Evolutionary conservation across 2,888 invertebrate species (phyloP).

Genomic region (Himalopsyche anomala): DNA sequence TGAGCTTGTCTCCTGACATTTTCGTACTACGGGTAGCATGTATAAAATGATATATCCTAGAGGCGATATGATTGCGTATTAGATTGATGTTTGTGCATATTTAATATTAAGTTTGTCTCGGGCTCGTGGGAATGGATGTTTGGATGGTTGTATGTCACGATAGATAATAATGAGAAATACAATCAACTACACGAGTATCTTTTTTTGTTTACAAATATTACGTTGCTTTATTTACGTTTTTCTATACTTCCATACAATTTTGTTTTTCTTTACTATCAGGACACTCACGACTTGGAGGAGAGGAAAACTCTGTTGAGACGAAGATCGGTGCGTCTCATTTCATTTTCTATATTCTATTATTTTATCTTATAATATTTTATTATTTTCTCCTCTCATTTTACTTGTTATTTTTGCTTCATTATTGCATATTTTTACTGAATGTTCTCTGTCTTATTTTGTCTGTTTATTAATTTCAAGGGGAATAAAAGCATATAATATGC

Average conservation of each 20-base stretch:
- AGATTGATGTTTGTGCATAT: too few relatives aligned
- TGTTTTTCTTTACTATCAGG: slow-evolving; percentile 56
- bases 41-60: too few relatives aligned
- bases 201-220: slow-evolving; percentile 24
- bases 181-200: background rate
- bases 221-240: slow-evolving; percentile 49
- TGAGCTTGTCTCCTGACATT: too few relatives aligned
- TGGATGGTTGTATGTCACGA: background rate
- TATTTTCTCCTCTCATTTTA: slow-evolving; percentile 53
- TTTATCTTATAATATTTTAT: slow-evolving; percentile 46
- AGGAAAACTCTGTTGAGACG: slow-evolving; percentile 62
- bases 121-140: background rate
- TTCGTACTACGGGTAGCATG: too few relatives aligned
- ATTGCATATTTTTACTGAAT: slow-evolving; percentile 54
- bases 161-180: background rate
- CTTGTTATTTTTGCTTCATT: slow-evolving; percentile 58
- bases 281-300: slow-evolving; percentile 61
- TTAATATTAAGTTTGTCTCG: too few relatives aligned
- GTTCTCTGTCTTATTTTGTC: slow-evolving; percentile 56
- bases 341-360: slow-evolving; percentile 49
- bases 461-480: slow-evolving; percentile 71
- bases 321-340: slow-evolving; percentile 63
- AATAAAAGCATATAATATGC: too few relatives aligned
- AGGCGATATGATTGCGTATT: too few relatives aligned
- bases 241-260: slow-evolving; percentile 49